Base-by-base conservation (phyloP, 2,113 vertebrate genomes). In the Hippoglossus stenolepis region DNA sequence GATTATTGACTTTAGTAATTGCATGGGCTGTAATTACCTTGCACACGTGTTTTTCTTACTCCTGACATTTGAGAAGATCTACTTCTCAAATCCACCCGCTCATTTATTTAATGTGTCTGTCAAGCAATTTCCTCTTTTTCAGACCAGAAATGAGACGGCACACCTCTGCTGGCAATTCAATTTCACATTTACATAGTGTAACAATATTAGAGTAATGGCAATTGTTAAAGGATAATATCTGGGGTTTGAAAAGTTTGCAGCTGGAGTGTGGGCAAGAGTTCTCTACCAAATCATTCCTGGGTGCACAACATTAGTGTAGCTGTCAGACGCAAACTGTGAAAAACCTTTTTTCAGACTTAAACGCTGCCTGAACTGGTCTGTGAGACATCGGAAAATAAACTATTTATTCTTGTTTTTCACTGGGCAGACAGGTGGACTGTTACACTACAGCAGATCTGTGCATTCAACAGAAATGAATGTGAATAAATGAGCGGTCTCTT, bases 1-100 rank as follows among this genome's bases (percentile, higher is more conserved):
- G 59, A 80, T 75, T 76, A 86, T 70, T 83, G 76, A 73, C 23
- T 72, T 73, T 47, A 60, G 51, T 79, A 56, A 62, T 70, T 56
- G 13, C 64, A 59, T 15, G 43, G 53, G 26, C 24, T 71, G 57
- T 75, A 73, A 78, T 81, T 76, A 73, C 56, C 43, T 60, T 24
- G 31, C 56, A 75, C 43, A 20, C 24, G 43, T 75, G 6, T 53
- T 78, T 69, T 68, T 79, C 65, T 24, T 31, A 45, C 59, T 38
- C 11, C 7, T 51, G 35, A 73, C 65, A 66, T 45, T n/a, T 67
- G 5, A 69, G 69, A 65, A 51, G 26, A 47, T 45, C 45, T 17
- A 17, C 43, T 10, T 49, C 47, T 51, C 17, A 51, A 18, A 51
- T 51, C 47, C 11, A 60, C 53, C 56, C 3, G 1, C 8, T 78